phyloP scores from a whole-genome alignment of 2,797 vertebrate genomes.

The Prunella strophiata region DNA sequence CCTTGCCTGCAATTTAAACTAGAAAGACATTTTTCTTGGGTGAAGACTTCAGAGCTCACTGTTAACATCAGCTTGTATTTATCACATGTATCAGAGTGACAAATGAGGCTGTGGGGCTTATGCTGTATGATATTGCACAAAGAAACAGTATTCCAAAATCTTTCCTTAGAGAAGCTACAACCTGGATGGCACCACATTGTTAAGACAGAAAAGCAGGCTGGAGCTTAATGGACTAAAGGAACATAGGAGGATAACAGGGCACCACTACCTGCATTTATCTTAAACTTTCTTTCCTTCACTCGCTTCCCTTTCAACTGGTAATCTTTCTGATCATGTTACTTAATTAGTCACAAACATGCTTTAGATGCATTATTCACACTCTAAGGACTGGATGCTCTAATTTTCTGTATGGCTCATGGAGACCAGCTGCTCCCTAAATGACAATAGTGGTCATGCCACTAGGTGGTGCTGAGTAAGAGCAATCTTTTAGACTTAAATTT shows the following conservation, averaged over 20 bases:
- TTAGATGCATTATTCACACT: not conserved
- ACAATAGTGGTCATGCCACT: constrained; percentile 55
- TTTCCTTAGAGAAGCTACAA: not conserved
- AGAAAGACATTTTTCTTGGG: not conserved
- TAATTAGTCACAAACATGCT: not conserved
- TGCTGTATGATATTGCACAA: not conserved
- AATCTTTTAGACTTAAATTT: not conserved
- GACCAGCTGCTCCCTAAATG: not conserved
- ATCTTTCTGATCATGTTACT: not conserved
- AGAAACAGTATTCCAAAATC: not conserved
- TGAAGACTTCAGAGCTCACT: not conserved
- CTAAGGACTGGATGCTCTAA: not conserved
- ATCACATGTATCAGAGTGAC: not conserved
- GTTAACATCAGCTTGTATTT: not conserved
- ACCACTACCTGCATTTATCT: rapidly evolving
- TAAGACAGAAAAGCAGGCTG: not conserved
- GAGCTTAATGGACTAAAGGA: not conserved
- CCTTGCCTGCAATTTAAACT: not conserved
- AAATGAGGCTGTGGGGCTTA: not conserved
- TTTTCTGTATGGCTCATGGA: rapidly evolving
- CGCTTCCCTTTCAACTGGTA: not conserved
- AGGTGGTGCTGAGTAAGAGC: constrained; percentile 76
- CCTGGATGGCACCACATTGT: not conserved
- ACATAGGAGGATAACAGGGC: not conserved
- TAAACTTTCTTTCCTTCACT: not conserved